These are phyloP conservation scores for Cygnus atratus DNA, from an alignment of 2,113 vertebrate genomes.

Conservation along the genomic window DNA sequence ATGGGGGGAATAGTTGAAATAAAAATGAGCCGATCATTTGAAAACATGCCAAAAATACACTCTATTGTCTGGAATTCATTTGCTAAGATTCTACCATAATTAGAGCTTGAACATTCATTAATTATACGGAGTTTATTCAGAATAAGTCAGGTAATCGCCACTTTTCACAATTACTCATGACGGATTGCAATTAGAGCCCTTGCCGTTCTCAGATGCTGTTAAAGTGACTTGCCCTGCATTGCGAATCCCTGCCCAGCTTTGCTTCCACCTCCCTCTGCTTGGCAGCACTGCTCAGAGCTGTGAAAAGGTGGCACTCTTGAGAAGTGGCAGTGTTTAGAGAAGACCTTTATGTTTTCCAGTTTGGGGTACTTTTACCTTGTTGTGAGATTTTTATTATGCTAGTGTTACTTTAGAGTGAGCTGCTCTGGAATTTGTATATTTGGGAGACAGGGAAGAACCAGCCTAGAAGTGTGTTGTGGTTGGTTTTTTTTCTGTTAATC, in stretches of 20 bases:
- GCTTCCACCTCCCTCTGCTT: neutral
- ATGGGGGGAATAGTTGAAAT: neutral
- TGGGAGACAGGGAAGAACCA: neutral
- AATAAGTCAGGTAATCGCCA: constrained; percentile 25
- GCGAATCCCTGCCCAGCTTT: neutral
- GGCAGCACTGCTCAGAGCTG: neutral
- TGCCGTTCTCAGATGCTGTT: neutral
- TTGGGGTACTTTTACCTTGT: neutral
- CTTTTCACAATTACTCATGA: constrained; percentile 10
- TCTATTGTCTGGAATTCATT: constrained; percentile 26
- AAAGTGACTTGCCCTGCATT: neutral
- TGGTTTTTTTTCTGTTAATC: neutral
- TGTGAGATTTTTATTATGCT: neutral
- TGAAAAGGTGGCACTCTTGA: neutral
- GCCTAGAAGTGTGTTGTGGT: neutral
- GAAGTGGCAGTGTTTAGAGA: neutral
- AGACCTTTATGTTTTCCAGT: neutral
- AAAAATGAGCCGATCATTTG: neutral
- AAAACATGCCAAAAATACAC: constrained; percentile 16
- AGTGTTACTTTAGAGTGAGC: neutral
- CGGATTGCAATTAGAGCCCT: neutral
- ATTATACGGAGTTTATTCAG: constrained; percentile 37
- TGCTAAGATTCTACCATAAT: constrained; percentile 20
- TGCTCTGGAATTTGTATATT: neutral
- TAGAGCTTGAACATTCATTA: constrained; percentile 42